Evolutionary conservation across 1,140 invertebrate species (phyloP).

Genomic region (Diachasma alloeum): DNA sequence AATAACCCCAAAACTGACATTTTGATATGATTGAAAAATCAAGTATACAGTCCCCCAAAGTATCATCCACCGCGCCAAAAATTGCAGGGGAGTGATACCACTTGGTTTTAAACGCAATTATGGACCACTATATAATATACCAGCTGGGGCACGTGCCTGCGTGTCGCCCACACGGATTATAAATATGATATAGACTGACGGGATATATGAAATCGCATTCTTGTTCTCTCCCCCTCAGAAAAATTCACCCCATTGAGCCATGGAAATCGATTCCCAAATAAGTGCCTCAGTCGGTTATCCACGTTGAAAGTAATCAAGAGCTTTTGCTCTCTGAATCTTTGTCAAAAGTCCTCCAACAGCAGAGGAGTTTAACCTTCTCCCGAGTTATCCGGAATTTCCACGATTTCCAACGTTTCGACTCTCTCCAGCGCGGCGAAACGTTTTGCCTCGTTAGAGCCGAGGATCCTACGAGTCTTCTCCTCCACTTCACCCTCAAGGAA

Average conservation of each 20-base stretch:
- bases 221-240: not conserved
- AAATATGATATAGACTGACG: conserved; percentile 57
- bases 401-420: conserved; percentile 20
- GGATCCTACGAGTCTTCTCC: not conserved
- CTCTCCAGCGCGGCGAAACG: not conserved
- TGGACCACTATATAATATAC: conserved; percentile 42
- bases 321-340: not conserved
- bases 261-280: conserved; percentile 17
- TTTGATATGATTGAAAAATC: conserved; percentile 11
- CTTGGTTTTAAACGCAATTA: conserved; percentile 61
- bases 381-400: not conserved
- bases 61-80: not conserved
- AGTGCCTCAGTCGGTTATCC: not conserved
- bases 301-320: not conserved
- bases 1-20: not conserved
- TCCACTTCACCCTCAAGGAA: conserved; percentile 25
- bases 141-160: conserved; percentile 55
- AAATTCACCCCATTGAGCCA: not conserved
- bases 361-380: not conserved
- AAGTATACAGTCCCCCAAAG: not conserved
- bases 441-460: conserved; percentile 20
- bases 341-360: not conserved
- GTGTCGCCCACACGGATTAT: conserved; percentile 62
- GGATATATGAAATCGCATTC: conserved; percentile 5
- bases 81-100: conserved; percentile 29